These are phyloP conservation scores for Hypanus sabinus DNA, from an alignment of 2,113 vertebrate species.

Conservation along the genomic window DNA sequence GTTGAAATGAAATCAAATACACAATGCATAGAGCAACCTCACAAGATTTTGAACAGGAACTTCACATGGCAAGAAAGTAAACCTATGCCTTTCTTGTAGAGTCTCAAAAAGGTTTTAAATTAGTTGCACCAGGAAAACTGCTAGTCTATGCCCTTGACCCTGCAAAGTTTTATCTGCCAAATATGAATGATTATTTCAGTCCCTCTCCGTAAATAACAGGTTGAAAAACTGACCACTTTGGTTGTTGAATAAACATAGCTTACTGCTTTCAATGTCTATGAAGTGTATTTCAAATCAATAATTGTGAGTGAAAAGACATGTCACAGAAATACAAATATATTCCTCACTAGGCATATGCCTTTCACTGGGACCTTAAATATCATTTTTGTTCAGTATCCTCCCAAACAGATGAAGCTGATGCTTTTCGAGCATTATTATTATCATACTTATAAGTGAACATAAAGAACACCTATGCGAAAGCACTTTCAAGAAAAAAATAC, in stretches of 20 bases:
- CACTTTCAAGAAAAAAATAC: background rate
- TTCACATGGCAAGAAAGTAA: background rate
- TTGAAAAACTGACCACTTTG: background rate
- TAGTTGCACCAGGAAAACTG: background rate
- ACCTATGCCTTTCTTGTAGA: background rate
- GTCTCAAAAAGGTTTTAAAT: background rate
- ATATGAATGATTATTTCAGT: background rate
- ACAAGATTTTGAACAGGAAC: background rate
- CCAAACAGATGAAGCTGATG: background rate
- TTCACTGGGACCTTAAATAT: background rate
- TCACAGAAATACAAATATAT: background rate
- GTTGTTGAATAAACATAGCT: conserved; percentile 7
- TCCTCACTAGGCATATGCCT: background rate
- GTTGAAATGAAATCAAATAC: background rate
- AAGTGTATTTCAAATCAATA: background rate
- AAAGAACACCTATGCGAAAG: background rate
- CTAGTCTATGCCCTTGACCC: background rate
- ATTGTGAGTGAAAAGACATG: background rate
- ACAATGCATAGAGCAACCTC: background rate
- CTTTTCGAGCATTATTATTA: background rate
- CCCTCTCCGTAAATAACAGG: background rate
- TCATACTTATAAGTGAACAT: background rate
- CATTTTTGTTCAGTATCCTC: background rate
- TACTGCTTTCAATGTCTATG: no score
- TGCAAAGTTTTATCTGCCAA: background rate